Evolutionary conservation across 2,113 vertebrate species (phyloP).

Genomic region (Prionailurus viverrinus): DNA sequence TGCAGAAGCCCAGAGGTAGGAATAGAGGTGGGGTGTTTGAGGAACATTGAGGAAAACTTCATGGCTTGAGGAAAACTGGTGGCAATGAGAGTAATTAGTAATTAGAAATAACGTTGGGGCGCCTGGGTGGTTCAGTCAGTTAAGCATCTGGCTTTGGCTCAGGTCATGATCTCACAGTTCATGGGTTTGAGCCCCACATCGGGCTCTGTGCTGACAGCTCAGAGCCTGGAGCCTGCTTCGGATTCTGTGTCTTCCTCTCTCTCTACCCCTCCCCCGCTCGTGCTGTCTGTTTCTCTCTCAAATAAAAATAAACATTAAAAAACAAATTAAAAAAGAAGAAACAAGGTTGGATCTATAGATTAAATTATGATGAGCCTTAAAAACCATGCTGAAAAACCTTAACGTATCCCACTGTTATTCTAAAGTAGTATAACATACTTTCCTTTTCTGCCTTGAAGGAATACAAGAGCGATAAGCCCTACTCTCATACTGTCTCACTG

Average conservation of each 20-base stretch:
- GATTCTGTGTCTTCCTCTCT: no score
- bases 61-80: slow-evolving; percentile 5
- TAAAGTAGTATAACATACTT: background rate
- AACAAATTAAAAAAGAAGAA: background rate
- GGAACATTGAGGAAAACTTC: background rate
- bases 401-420: background rate
- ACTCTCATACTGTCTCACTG: background rate
- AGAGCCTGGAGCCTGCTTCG: no score
- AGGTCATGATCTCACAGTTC: no score
- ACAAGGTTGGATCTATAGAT: background rate
- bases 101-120: slow-evolving; percentile 40
- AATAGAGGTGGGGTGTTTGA: background rate
- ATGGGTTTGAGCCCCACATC: no score
- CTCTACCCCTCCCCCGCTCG: no score
- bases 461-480: background rate
- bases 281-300: no score
- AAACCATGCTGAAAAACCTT: background rate
- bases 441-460: slow-evolving; percentile 14
- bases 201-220: no score
- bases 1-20: background rate
- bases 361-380: slow-evolving; percentile 16
- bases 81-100: background rate
- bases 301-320: no score
- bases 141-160: no score
- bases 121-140: no score